Conservation (phyloP, 2,888 invertebrate species). For the Platerodrilus igneus region DNA sequence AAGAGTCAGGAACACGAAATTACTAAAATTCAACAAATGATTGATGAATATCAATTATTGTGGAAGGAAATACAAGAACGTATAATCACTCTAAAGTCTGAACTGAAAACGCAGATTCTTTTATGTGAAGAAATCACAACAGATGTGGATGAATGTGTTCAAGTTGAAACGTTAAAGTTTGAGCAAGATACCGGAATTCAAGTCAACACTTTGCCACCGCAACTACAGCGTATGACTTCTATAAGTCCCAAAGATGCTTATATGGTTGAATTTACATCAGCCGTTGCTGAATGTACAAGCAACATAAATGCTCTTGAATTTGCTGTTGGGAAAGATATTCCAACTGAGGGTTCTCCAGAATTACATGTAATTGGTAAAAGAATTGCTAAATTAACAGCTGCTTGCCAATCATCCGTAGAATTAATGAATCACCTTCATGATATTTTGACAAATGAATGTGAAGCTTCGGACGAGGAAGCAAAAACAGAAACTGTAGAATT, state of each 20-base stretch:
- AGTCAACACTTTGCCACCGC: conserved; percentile 69
- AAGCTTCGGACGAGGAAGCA: conserved; percentile 62
- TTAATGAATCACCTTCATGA: conserved; percentile 74
- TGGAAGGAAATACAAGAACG: conserved; percentile 59
- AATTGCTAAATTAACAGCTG: conserved; percentile 70
- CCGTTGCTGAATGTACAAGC: conserved; percentile 65
- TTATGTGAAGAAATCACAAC: conserved; percentile 35
- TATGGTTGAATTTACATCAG: conserved; percentile 67
- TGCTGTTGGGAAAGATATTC: conserved; percentile 58
- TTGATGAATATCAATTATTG: conserved; percentile 61
- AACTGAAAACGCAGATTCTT: conserved; percentile 41
- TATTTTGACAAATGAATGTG: conserved; percentile 69
- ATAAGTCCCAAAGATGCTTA: conserved; percentile 81
- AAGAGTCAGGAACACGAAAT: conserved; percentile 55
- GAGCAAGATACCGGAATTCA: conserved; percentile 76
- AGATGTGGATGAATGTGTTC: conserved; percentile 57
- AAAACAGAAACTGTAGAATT: conserved; percentile 61
- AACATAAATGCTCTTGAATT: conserved; percentile 63
- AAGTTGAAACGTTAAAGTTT: conserved; percentile 71
- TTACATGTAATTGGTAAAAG: conserved; percentile 62
- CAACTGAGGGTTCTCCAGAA: conserved; percentile 52
- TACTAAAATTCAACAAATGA: conserved; percentile 54
- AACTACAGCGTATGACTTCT: conserved; percentile 58
- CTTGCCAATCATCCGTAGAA: conserved; percentile 77
- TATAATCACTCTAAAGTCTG: conserved; percentile 49